Evolutionary conservation across 2,113 vertebrate species (phyloP), one percentile per base, ranked within the genome.

Genomic region (Turnix velox): DNA sequence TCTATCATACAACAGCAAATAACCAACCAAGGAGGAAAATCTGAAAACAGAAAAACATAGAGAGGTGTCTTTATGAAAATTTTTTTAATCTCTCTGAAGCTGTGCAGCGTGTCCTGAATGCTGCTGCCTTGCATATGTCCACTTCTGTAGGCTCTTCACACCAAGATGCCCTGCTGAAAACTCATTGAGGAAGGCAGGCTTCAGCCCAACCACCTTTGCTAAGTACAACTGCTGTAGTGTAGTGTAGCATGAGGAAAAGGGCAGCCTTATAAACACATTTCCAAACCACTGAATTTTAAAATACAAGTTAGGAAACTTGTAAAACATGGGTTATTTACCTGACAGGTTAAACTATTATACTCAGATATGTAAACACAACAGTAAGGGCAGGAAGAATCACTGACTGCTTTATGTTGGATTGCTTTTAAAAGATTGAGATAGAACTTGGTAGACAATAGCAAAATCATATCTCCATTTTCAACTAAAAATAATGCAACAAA

Each of bases 241-340:
- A 67, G 30, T 61, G 76, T 72, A 55, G 23, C 46, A 76, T 4
- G 6, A 75, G 43, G 23, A 72, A 51, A 75, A 84, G 59, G 46
- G 37, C 19, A 80, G n/a, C 20, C 27, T 76, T 61, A 67, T 76
- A 75, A 87, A 66, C 28, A 76, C 28, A 77, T 15, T n/a, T 84
- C 48, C 42, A 81, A 92, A 88, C 52, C 83, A 80, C 63, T 81
- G 73, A 37, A 72, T 77, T 92, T 94, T 90, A 80, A 90, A 92
- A 90, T 72, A 76, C 20, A 58, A 76, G 37, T 55, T 90, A 76
- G 68, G 52, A 90, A 94, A 71, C 83, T 72, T 80, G 52, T 90
- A 94, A 90, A 94, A 84, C 37, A 33, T 24, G 33, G 58, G 46
- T 84, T 92, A 77, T 79, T 92, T 66, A 22, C 45, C 45, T 83